Conservation (phyloP, 2,797 vertebrate genomes). For the Rhincodon typus region DNA sequence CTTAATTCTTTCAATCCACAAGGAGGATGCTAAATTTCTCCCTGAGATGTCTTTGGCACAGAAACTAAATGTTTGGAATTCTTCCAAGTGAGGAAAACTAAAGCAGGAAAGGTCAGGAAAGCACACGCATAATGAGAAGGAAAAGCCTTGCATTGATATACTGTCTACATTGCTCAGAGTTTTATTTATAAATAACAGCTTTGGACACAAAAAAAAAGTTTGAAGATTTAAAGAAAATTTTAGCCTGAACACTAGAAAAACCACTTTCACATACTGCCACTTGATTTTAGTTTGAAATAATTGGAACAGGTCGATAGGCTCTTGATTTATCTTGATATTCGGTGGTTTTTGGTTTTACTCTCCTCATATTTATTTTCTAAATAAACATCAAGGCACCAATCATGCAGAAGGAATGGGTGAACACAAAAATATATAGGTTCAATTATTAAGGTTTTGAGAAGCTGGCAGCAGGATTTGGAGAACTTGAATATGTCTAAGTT, state of each 20-base stretch:
- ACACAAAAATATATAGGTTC: no score
- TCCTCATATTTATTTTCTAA: no score
- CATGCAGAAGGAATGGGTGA: no score
- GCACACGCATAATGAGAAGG: background rate
- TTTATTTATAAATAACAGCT: background rate
- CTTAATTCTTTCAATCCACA: background rate
- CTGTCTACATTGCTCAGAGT: background rate
- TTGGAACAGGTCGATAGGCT: no score
- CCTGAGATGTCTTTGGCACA: conserved; percentile 1
- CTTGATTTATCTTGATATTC: no score
- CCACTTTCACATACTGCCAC: background rate
- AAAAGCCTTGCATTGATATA: background rate
- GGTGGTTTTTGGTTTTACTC: no score
- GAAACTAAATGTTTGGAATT: background rate
- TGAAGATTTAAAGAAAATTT: background rate
- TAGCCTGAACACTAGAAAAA: background rate
- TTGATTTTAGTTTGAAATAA: background rate
- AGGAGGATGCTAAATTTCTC: background rate
- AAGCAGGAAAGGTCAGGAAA: background rate
- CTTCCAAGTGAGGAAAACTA: background rate
- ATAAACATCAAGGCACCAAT: no score
- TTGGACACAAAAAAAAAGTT: background rate
- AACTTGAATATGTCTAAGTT: no score
- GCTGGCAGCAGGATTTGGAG: no score
- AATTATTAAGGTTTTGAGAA: no score